Evolutionary conservation across 1,140 invertebrate genomes (phyloP), one percentile per base, ranked within the genome.

Genomic region (Hycleus cichorii): DNA sequence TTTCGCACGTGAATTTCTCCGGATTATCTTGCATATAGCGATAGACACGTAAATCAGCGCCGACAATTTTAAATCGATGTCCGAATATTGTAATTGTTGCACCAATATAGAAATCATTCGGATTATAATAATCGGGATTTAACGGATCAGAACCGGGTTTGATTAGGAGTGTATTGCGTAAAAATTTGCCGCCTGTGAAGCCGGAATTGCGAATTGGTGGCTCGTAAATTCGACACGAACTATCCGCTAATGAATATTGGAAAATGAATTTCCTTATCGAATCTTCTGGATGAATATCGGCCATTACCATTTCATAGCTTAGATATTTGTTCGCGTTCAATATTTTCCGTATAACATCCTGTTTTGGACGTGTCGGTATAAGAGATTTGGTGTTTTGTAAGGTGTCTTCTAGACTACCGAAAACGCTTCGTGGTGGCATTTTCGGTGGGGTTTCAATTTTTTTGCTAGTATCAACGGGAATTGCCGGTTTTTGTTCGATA

Each of bases 331-430:
- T 74, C 54, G 80, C 72, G 69, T 88, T 86, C 0, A 79, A 68
- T 7, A 86, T 74, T 62, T 85, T 83, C 58, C 79, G 79, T 50
- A 87, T 76, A 38, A 84, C 69, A 63, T 87, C 80, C 64, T 83
- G 89, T 65, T 82, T 84, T 0, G 86, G 86, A 1, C 81, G 76
- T 67, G 87, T 84, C 3, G 86, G 83, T 9, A 85, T 72, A 12
- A 91, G 74, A 0, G 81, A 80, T 58, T 83, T 74, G 67, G 85
- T 89, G 5, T 82, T 84, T 60, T 83, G 80, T 40, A 89, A 66
- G 0, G 87, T 84, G 66, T 91, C 88, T 67, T 91, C 87, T 9
- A 85, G 77, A 24, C 81, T 74, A n/a, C 88, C 87, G 63, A 86
- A 83, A 4, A 85, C 85, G 75, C 78, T 84, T 76, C 79, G 85